Evolutionary conservation across 2,797 vertebrate genomes (phyloP).

Genomic region (Cheracebus regulus): DNA sequence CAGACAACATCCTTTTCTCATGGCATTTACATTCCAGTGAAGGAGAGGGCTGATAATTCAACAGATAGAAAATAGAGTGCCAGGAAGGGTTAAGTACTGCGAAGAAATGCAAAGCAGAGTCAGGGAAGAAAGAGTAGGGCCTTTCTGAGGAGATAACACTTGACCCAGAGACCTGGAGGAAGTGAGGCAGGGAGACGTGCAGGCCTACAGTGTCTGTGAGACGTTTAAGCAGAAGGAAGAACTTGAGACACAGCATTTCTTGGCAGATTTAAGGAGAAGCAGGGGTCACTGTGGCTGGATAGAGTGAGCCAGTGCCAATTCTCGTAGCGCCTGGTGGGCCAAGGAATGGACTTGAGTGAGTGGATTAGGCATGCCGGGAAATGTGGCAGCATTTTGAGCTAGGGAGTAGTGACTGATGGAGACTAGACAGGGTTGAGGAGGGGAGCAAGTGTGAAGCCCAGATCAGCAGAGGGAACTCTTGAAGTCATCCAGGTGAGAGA

Average conservation of each 20-base stretch:
- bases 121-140: background rate
- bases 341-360: background rate
- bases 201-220: background rate
- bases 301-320: background rate
- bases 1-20: background rate
- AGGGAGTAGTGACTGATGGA: background rate
- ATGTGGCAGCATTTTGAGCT: background rate
- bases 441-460: background rate
- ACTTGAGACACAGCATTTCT: background rate
- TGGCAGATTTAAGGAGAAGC: background rate
- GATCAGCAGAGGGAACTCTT: background rate
- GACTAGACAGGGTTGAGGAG: background rate
- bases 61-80: background rate
- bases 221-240: background rate
- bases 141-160: background rate
- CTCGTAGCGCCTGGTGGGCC: background rate
- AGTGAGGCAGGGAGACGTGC: background rate
- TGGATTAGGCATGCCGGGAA: background rate
- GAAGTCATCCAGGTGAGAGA: background rate
- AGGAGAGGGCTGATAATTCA: background rate
- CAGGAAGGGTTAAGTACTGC: background rate
- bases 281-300: background rate
- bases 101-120: background rate
- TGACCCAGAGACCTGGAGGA: background rate
- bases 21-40: background rate